These are phyloP conservation scores for Mesocentrotus franciscanus DNA, from an alignment of 53 echinoderm and acorn worm species.

Conservation along the genomic window DNA sequence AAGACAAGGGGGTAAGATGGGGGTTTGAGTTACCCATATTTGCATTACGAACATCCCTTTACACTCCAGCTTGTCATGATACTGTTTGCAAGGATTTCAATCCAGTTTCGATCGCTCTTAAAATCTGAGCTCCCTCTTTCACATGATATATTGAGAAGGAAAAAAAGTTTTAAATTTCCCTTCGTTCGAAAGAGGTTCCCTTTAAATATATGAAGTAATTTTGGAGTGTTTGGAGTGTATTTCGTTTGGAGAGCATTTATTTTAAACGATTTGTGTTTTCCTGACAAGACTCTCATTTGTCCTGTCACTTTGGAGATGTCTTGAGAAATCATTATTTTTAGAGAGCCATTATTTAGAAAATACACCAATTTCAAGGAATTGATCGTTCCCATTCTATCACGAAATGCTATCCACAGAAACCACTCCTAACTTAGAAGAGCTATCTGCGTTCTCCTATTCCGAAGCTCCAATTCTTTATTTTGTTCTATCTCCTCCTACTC, in stretches of 20 bases:
- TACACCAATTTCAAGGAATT: background rate
- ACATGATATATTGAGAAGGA: slow-evolving; percentile 14
- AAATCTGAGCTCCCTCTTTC: slow-evolving; percentile 3
- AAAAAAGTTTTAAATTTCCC: slow-evolving; percentile 28
- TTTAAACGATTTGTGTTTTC: slow-evolving; percentile 27
- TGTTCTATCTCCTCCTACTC: background rate
- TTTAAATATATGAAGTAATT: background rate
- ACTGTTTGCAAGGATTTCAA: slow-evolving; percentile 66
- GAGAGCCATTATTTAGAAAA: slow-evolving; percentile 18
- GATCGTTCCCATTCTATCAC: slow-evolving; percentile 22
- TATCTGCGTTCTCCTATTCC: background rate
- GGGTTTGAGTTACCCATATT: slow-evolving; percentile 61
- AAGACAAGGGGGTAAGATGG: background rate
- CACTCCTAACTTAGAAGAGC: background rate
- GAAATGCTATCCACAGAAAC: background rate
- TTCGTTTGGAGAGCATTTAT: slow-evolving; percentile 19
- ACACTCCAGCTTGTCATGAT: slow-evolving; percentile 56
- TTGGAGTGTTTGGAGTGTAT: background rate
- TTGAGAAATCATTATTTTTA: slow-evolving; percentile 44
- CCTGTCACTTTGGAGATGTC: slow-evolving; percentile 35
- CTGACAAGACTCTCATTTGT: background rate
- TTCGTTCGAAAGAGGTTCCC: background rate
- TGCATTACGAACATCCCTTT: slow-evolving; percentile 50
- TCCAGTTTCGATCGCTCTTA: slow-evolving; percentile 62
- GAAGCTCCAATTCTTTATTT: background rate